These are phyloP conservation scores for Rhabdophis nuchalis DNA, from an alignment of 2,797 vertebrate genomes.

Conservation along the genomic window DNA sequence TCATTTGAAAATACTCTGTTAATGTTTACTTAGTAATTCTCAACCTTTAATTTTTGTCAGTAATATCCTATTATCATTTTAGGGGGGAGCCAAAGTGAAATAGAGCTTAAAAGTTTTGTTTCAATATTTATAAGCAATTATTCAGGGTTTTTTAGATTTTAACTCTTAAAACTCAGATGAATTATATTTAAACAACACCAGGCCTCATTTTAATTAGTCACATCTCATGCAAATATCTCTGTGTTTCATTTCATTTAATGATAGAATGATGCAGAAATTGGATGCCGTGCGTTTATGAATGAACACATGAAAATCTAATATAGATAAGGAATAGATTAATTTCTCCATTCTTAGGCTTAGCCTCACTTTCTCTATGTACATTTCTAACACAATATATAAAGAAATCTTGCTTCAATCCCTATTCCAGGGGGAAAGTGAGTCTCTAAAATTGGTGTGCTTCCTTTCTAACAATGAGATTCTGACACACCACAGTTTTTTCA, in stretches of 20 bases:
- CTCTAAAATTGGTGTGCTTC: background rate
- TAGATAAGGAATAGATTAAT: background rate
- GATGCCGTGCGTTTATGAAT: background rate
- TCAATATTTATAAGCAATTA: background rate
- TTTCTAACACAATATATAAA: no score
- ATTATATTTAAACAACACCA: background rate
- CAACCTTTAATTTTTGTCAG: background rate
- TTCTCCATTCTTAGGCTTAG: background rate
- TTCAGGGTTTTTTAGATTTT: background rate
- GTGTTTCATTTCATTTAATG: background rate
- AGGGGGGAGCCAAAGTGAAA: background rate
- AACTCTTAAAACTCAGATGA: background rate
- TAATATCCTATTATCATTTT: background rate
- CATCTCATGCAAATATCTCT: background rate
- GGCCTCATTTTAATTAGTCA: background rate
- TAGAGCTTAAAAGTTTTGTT: background rate
- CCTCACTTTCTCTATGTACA: background rate
- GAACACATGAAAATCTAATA: background rate
- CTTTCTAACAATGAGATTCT: background rate
- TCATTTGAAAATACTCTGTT: background rate
- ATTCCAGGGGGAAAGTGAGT: background rate
- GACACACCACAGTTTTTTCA: background rate
- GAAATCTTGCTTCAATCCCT: no score
- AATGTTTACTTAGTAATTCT: background rate
- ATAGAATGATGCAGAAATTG: background rate